These are phyloP conservation scores for Cheilosia pagana DNA, from an alignment of 2,888 invertebrate species.

Conservation along the genomic window DNA sequence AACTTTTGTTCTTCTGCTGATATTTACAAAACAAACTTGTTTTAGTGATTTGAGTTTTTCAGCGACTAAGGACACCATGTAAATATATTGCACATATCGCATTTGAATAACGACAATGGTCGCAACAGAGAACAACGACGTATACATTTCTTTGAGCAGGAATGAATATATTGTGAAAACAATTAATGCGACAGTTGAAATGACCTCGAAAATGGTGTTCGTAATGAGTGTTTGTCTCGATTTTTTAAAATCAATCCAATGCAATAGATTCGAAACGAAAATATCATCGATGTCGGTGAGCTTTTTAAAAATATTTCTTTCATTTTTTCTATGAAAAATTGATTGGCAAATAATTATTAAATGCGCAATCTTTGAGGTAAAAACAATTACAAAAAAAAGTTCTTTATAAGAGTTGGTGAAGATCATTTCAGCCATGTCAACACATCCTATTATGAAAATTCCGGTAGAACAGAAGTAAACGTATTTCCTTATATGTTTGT, in stretches of 20 bases:
- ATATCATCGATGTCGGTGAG: constrained; percentile 45
- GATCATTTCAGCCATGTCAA: background rate
- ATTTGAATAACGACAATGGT: constrained; percentile 5
- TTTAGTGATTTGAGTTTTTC: constrained; percentile 32
- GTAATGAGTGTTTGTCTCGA: background rate
- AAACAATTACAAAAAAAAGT: background rate
- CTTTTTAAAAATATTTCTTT: constrained; percentile 26
- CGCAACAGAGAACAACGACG: background rate
- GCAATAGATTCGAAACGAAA: constrained; percentile 21
- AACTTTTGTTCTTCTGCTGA: background rate
- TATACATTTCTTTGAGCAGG: too few species aligned
- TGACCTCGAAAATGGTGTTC: too few species aligned
- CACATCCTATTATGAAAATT: background rate
- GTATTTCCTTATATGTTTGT: background rate
- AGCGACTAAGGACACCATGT: constrained; percentile 27
- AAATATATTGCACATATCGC: constrained; percentile 39
- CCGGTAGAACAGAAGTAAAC: background rate
- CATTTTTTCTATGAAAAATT: constrained; percentile 4
- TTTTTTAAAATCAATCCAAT: constrained; percentile 53
- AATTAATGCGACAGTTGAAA: too few species aligned
- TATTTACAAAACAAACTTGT: background rate
- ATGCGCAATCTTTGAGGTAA: constrained; percentile 5
- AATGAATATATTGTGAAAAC: too few species aligned
- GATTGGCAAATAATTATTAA: constrained; percentile 21
- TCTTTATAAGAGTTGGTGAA: background rate